Base-by-base conservation (phyloP, 2,113 vertebrate genomes). In the Nanorana parkeri region DNA sequence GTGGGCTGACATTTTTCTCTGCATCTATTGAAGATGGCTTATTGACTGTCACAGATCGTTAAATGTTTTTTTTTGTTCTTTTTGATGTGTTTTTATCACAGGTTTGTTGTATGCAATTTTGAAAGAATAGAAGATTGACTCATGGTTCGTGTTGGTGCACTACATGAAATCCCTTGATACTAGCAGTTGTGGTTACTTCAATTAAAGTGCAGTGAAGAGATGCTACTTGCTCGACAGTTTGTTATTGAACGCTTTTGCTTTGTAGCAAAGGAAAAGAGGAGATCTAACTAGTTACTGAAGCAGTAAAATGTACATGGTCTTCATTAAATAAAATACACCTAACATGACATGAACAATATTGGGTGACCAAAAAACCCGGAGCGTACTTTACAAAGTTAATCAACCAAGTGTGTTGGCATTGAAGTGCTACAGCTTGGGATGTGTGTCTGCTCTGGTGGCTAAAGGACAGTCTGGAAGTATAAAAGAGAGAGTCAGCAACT, bases 1-100 rank as follows among this genome's bases (percentile, higher is more conserved):
- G 90, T 87, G 85, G 90, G 28, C 65, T 36, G 65, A 17, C 17
- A 21, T 77, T 89, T 92, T 89, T 92, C 90, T 88, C 88, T 15
- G 0, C 89, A 29, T 54, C 15, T 75, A 75, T 7, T 36, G 24
- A 19, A n/a, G 11, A 21, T 58, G 17, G 52, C 29, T 58, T 68
- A 60, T 58, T 68, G 64, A 56, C 89, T 90, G 80, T 86, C 84
- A 80, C 86, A 78, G 83, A 32, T 86, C 86, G 80, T 86, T 80
- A 84, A 84, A 85, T n/a, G 3, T 51, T 6, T 20, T 36, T 8
- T 24, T 36, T 17, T 74, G 6, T 29, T n/a, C 54, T 74, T 55
- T n/a, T 58, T 11, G 5, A 36, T 41, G 6, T 19, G 56, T 8
- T 55, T 72, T 55, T 15, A 10, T 47, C 41, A 19, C 4, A 10